Evolutionary conservation across 1,140 invertebrate genomes (phyloP), one percentile per base, ranked within the genome.

Genomic region (Conus betulinus): DNA sequence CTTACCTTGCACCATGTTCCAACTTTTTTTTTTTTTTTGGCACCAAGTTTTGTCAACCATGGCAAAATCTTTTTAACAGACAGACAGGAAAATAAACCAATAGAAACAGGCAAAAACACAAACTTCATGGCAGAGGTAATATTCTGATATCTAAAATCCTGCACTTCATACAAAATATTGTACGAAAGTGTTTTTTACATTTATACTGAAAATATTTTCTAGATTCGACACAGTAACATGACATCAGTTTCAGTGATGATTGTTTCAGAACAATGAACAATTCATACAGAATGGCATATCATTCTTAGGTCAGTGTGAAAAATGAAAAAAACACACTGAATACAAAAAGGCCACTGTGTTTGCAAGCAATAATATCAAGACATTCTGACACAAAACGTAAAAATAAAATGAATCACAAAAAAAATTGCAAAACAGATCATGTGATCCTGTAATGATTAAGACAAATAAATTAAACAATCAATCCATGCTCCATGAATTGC

Each of bases 271-370:
- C 15, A 81, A 81, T 81, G 57, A 60, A 15, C 57, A 60, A 60
- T 39, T 39, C 13, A 81, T 39, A 78, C 57, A 39, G 39, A 78
- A 27, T 51, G 17, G 39, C 76, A 78, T 3, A 78, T 78, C 76
- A 78, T 7, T 6, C 10, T 11, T 13, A 51, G 13, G 6, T 51
- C 79, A 81, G 79, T 81, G 79, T 81, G 79, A 81, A 81, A 81
- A 81, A 5, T 23, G 11, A 81, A 53, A 81, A 81, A 81, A 51
- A 52, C 79, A 81, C 79, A 81, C 79, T 81, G 79, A 39, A 17
- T 53, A 23, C 79, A 81, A 53, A 53, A 81, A 81, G 79, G 79
- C 79, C 79, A 53, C 79, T 20, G 27, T 4, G 17, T 81, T 51
- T 81, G 79, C 25, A 2, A 51, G 17, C 39, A 81, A 17, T 53